phyloP scores from a whole-genome alignment of 2,888 invertebrate genomes.

The Athalia cordata region DNA sequence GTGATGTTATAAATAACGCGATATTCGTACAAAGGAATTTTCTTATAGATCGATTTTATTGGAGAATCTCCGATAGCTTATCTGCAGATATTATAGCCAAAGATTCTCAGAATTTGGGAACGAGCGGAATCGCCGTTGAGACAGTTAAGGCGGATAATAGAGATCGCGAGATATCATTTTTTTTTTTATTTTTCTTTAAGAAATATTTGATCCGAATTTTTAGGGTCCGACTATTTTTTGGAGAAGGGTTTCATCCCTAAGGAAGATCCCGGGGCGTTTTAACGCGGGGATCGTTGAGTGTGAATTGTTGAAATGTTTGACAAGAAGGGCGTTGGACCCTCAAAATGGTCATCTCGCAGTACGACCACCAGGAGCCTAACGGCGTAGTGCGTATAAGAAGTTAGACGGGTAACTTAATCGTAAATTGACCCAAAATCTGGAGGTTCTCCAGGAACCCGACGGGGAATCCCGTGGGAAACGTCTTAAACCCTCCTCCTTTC shows the following conservation, averaged over 20 bases:
- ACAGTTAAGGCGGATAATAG: no score
- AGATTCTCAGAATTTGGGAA: neutral
- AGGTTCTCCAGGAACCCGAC: conserved; percentile 51
- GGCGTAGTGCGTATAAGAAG: neutral
- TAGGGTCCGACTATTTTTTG: neutral
- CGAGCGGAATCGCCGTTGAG: neutral
- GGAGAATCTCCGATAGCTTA: neutral
- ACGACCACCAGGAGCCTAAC: conserved; percentile 1
- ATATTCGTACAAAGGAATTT: neutral
- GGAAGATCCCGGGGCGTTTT: neutral
- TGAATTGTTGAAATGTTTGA: conserved; percentile 59
- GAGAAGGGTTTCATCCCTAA: neutral
- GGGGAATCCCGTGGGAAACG: conserved; percentile 48
- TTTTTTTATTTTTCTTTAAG: no score
- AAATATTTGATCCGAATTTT: neutral
- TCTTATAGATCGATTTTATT: neutral
- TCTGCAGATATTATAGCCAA: neutral
- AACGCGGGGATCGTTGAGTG: conserved; percentile 13
- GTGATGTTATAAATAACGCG: no score
- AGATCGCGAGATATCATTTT: no score
- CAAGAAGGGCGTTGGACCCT: conserved; percentile 56
- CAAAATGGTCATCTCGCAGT: neutral
- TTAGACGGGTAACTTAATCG: conserved; percentile 36
- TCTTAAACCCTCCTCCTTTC: neutral
- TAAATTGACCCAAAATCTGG: conserved; percentile 39